Base-by-base conservation (phyloP, 2,888 invertebrate genomes). In the Apotomis capreana region DNA sequence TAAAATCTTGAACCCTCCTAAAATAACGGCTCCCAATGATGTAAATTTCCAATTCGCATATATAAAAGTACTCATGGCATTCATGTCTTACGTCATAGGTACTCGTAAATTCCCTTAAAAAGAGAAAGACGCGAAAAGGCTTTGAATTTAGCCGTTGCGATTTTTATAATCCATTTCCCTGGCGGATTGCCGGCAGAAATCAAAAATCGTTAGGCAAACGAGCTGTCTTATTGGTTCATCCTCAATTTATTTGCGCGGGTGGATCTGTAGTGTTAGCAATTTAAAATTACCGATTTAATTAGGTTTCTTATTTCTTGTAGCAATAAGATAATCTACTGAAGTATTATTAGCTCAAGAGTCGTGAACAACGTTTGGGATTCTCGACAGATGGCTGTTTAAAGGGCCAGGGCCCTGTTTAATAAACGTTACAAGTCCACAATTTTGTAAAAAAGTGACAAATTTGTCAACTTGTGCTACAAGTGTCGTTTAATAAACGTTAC, bases 161-260 rank as follows among this genome's bases (percentile, higher is more conserved):
- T 63, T 74, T 74, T 75, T 69, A 68, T 72, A 75, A 73, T 74
- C 74, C 75, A 69, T 73, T 73, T 70, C 71, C 71, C 60, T 73
- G 73, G 58, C 73, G 70, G 58, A 69, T 76, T 75, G 70, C 74
- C 73, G 73, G 57, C 72, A 75, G 75, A 77, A 77, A 74, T 76
- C 74, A 77, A 77, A 71, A 77, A 77, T 77, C 76, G 75, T 77
- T 77, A 76, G 70, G 75, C 74, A 77, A 76, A 77, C 76, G 77
- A 76, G 73, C 75, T 75, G 74, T 76, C 76, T 77, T 76, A 77
- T 77, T 77, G 77, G 74, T 71, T 70, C 76, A 74, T 76, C 74
- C 61, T 65, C 72, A 63, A 68, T 72, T 68, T 74, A 69, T 68
- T 69, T 58, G 44, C 55, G 10, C 12, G n/a, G 61, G 61, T 13